Base-by-base conservation (phyloP, 2,113 vertebrate genomes). In the Phoxinus phoxinus region DNA sequence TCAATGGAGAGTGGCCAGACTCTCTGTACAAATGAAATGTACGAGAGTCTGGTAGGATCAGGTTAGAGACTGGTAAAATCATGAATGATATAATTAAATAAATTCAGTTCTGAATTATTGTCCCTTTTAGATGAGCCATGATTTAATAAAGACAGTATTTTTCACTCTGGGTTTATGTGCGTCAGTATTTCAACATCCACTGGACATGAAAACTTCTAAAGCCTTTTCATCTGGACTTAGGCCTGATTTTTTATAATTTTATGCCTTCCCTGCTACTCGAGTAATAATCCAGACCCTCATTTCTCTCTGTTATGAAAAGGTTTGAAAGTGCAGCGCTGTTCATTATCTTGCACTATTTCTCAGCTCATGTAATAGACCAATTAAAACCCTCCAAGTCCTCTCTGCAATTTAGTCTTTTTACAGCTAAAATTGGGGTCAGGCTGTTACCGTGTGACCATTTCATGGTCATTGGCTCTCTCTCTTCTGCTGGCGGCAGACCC, bases 391-490 rank as follows among this genome's bases (percentile, higher is more conserved):
- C 85, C 32, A 72, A 81, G 41, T 82, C 63, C 67, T 48, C 30
- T 72, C 37, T 56, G 80, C 65, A 85, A 85, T 88, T 88, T 79
- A 46, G 44, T 65, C 58, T 76, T 84, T 84, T 87, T 65, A 87
- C 53, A 71, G 86, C 86, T 80, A 30, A 86, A 86, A 88, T 78
- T 88, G 35, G 46, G 13, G 27, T 89, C 82, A 76, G 19, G 21
- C 46, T 58, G 84, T 75, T 85, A 44, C 67, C 69, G 61, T 37
- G 67, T 84, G 75, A 83, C 65, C 86, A 74, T 87, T 89, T 85
- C 41, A 37, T 81, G 88, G 63, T 71, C 80, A 9, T 89, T 88
- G 81, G 76, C 72, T 87, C n/a, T 88, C 61, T 53, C 30, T 79
- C 37, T 84, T 23, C 46, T 35, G 30, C 41, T 75, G 61, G 67